These are phyloP conservation scores for Galago senegalensis DNA, from an alignment of 2,797 vertebrate species.

Conservation along the genomic window DNA sequence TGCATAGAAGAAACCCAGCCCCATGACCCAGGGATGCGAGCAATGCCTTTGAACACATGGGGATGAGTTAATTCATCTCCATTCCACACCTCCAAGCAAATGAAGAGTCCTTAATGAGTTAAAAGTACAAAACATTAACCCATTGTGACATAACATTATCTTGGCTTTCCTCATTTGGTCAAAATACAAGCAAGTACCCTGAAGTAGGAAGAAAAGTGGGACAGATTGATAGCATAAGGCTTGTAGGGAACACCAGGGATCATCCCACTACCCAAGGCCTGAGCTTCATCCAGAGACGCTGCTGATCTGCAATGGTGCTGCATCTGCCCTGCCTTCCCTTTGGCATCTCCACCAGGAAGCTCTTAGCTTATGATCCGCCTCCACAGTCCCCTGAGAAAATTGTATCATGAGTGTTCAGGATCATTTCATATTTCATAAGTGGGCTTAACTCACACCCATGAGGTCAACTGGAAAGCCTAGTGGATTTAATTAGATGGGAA, in stretches of 20 bases:
- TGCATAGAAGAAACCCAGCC: background rate
- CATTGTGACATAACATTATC: background rate
- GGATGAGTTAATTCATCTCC: background rate
- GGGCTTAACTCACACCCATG: conserved; percentile 78
- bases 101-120: background rate
- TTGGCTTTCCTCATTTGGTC: conserved; percentile 25
- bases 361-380: conserved; percentile 55
- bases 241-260: background rate
- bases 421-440: conserved; percentile 84
- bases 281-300: background rate
- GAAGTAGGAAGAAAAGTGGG: background rate
- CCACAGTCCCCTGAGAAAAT: conserved; percentile 62
- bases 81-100: background rate
- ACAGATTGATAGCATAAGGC: background rate
- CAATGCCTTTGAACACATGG: background rate
- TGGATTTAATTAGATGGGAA: conserved; percentile 81
- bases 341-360: conserved; percentile 59
- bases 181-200: conserved; percentile 32
- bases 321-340: conserved; percentile 57
- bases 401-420: conserved; percentile 77
- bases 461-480: conserved; percentile 77
- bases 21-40: background rate
- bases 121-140: background rate
- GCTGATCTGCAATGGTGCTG: background rate
- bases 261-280: background rate